A percentile compares a stretch with the other conserved stretches of the same genome.
These are phyloP conservation scores for Hystrix brachyura DNA, from an alignment of 2,113 vertebrate genomes.

Conservation along the genomic window DNA sequence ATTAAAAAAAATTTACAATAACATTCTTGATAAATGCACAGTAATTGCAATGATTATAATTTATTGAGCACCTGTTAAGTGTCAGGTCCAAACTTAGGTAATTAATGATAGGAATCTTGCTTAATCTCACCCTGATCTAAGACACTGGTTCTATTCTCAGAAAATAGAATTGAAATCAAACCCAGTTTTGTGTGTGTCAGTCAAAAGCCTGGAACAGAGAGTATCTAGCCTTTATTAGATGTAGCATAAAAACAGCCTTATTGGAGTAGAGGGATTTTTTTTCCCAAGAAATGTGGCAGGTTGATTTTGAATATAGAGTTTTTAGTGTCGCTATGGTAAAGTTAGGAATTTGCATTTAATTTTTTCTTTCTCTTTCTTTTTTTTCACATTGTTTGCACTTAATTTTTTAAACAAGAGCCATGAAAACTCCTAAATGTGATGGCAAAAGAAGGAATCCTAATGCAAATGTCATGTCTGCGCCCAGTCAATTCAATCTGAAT, in stretches of 20 bases:
- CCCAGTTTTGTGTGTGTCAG: not conserved
- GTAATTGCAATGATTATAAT: not conserved
- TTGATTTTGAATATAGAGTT: not conserved
- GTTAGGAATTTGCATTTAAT: not conserved
- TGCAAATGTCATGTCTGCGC: not conserved
- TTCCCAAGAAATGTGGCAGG: not conserved
- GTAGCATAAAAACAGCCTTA: not conserved
- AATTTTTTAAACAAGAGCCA: not conserved
- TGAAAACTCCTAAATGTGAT: not conserved
- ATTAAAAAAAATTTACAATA: not conserved
- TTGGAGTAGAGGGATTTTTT: not conserved
- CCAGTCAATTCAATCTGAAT: not conserved
- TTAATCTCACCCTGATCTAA: not conserved
- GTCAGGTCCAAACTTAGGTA: not conserved
- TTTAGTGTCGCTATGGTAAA: not conserved
- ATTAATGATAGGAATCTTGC: not conserved
- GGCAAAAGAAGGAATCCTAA: not conserved
- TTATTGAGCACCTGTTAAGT: constrained; percentile 1
- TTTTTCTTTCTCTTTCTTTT: not conserved
- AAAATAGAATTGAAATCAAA: not conserved
- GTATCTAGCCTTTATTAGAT: not conserved
- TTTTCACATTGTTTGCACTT: not conserved
- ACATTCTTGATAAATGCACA: not conserved
- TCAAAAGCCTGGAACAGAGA: not conserved
- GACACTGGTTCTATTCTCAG: not conserved